These are phyloP conservation scores for Labia minor DNA, from an alignment of 2,888 invertebrate genomes.

Conservation along the genomic window DNA sequence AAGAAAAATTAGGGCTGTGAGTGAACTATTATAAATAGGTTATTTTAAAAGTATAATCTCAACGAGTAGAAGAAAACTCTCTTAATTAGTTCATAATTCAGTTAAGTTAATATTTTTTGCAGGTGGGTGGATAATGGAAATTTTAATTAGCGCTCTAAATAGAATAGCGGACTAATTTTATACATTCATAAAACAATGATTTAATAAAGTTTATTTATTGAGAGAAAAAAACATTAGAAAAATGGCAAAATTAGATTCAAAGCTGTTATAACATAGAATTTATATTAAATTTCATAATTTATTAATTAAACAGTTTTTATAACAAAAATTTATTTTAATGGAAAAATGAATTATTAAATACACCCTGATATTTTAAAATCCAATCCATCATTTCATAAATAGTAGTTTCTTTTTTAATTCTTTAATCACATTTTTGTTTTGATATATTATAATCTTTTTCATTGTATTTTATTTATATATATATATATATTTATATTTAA, in stretches of 20 bases:
- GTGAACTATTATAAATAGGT: no score
- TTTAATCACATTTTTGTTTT: slow-evolving; percentile 7
- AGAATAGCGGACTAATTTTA: not conserved
- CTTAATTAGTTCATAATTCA: slow-evolving; percentile 1
- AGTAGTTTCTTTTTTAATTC: not conserved
- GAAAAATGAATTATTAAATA: not conserved
- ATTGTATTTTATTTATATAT: not conserved
- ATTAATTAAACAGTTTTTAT: not conserved
- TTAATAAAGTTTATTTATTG: slow-evolving; percentile 13
- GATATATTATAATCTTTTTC: not conserved
- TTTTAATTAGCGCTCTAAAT: not conserved
- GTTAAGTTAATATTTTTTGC: not conserved
- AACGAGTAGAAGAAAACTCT: no score
- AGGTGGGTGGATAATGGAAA: slow-evolving; percentile 7
- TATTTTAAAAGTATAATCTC: no score
- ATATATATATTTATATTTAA: no score
- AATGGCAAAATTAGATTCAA: slow-evolving; percentile 1
- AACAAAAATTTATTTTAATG: not conserved
- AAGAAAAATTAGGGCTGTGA: no score
- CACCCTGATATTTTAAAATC: slow-evolving; percentile 1
- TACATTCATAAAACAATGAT: slow-evolving; percentile 5
- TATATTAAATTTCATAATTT: slow-evolving; percentile 13
- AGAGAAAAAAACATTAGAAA: slow-evolving; percentile 9
- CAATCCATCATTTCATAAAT: slow-evolving; percentile 13
- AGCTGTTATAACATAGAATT: not conserved